Evolutionary conservation across 2,888 invertebrate species (phyloP), one percentile per base, ranked within the genome.

Genomic region (Orthosia incerta): DNA sequence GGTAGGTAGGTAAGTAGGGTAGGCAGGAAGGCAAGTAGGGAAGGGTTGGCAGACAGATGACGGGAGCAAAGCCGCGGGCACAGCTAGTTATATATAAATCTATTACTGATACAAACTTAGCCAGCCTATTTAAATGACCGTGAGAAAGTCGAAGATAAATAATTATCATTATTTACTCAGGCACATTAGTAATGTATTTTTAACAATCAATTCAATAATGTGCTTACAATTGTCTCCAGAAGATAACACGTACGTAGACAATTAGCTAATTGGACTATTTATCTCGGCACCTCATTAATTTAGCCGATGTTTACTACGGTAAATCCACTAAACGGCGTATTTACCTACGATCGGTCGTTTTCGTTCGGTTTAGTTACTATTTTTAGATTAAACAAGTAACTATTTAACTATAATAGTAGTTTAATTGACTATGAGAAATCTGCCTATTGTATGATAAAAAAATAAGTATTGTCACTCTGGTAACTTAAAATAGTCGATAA

Each of bases 191-290:
- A 18, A 48, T 16, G 23, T 31, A 2, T 57, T 57, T 72, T 48
- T 45, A 50, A 20, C 12, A n/a, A 64, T 60, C 20, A 63, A 63
- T 63, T 74, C 74, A 45, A 16, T 74, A 74, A 55, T 80, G 48
- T 23, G 55, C 53, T 55, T 26, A 74, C 20, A 60, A 60, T 20
- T 48, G 72, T 26, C 9, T 53, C 13, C 4, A 26, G 16, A 46
- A 75, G 18, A 20, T 39, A 74, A 46, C 26, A 57, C 11, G 9
- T 46, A 45, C 7, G 46, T 11, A 46, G 18, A 20, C 60, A 55
- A 75, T 62, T 66, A 75, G n/a, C 48, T 62, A 66, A 80, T 74
- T 57, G 20, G 46, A 23, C 39, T 57, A 61, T 74, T 80, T 80
- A 76, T 66, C 46, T 61, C 11, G 18, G n/a, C 26, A 13, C 45